Percentiles rank a stretch among this genome's conserved stretches.
phyloP scores from a whole-genome alignment of 1,140 invertebrate species.

The Cotesia chilonis region DNA sequence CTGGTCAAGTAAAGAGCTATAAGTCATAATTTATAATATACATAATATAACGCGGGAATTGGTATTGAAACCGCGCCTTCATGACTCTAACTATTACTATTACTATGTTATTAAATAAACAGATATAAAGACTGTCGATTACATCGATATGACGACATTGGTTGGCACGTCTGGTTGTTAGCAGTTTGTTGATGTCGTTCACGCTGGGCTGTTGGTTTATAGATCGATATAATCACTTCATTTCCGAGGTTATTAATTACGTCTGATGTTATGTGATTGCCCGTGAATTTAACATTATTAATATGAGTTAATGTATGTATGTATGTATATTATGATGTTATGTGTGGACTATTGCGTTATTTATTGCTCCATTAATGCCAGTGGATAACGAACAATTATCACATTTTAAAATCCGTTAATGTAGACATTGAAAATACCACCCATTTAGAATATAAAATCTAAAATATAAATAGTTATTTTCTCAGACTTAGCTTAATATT shows the following conservation, averaged over 20 bases:
- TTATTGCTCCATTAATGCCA: slow-evolving; percentile 25
- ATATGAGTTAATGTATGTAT: too few species aligned
- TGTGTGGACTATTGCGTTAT: slow-evolving; percentile 15
- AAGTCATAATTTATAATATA: neutral
- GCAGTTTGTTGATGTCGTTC: too few species aligned
- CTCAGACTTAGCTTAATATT: neutral
- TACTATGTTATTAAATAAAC: too few species aligned
- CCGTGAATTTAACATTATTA: slow-evolving; percentile 22
- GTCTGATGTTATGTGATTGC: slow-evolving; percentile 14
- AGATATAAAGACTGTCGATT: too few species aligned
- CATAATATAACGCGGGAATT: too few species aligned
- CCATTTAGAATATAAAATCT: neutral
- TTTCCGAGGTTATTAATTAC: slow-evolving; percentile 20
- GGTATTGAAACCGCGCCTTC: slow-evolving; percentile 12
- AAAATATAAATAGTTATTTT: neutral
- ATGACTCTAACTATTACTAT: slow-evolving; percentile 4
- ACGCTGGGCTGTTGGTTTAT: too few species aligned
- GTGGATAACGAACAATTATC: slow-evolving; percentile 19
- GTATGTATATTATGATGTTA: too few species aligned
- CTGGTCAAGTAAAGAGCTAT: neutral
- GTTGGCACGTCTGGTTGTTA: slow-evolving; percentile 23
- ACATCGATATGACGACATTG: slow-evolving; percentile 24
- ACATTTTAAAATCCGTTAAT: neutral
- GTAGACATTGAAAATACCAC: slow-evolving; percentile 2
- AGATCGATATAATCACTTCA: slow-evolving; percentile 32